Percentiles rank a stretch among this genome's conserved stretches.
Conservation (phyloP, 1,140 invertebrate species). For the Drosophila busckii region DNA sequence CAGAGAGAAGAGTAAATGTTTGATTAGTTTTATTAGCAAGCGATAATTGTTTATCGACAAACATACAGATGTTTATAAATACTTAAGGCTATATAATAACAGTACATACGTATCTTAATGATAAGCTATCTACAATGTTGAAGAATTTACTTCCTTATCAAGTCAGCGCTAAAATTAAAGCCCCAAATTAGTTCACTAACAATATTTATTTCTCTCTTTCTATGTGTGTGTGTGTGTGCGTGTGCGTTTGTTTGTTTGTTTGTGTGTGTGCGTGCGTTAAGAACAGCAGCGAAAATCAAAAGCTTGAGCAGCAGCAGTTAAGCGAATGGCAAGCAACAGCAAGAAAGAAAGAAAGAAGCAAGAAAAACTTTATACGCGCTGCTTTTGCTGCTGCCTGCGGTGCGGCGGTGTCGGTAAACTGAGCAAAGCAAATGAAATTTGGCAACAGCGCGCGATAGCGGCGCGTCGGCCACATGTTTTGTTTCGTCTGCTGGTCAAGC, state of each 20-base stretch:
- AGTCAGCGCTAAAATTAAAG: conserved; percentile 15
- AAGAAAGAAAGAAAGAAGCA: neutral
- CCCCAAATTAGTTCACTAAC: conserved; percentile 17
- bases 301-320: too few species aligned
- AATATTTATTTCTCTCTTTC: conserved; percentile 14
- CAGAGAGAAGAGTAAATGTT: conserved; percentile 6
- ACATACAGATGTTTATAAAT: neutral
- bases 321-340: too few species aligned
- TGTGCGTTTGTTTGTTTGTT: too few species aligned
- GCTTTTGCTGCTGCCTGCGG: too few species aligned
- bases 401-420: conserved; percentile 31
- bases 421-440: conserved; percentile 38
- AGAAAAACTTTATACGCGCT: neutral
- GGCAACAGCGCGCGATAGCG: conserved; percentile 43
- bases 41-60: conserved; percentile 3
- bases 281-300: too few species aligned
- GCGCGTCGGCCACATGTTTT: conserved; percentile 51
- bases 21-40: conserved; percentile 23
- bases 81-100: neutral
- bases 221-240: too few species aligned
- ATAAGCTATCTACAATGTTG: conserved; percentile 13
- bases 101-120: conserved; percentile 3
- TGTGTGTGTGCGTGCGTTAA: too few species aligned
- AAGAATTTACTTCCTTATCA: conserved; percentile 23
- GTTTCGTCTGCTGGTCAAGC: conserved; percentile 15